Percentiles rank a stretch among this genome's conserved stretches.
Evolutionary conservation across 2,113 vertebrate genomes (phyloP).

Genomic region (Cettia cetti): DNA sequence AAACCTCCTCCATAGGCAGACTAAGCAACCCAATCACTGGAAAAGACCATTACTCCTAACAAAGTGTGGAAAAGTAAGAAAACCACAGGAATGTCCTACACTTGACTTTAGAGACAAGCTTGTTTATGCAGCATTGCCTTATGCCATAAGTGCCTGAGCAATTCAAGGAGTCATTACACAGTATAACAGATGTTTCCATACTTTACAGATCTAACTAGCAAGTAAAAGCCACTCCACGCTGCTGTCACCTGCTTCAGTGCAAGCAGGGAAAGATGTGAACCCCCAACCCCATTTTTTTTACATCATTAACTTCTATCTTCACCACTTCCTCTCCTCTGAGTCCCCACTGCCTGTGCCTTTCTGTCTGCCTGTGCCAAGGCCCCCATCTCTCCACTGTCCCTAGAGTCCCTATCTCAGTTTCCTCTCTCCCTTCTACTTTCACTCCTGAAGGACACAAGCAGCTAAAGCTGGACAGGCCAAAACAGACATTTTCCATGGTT

Average conservation of each 20-base stretch:
- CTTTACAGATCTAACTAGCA: background rate
- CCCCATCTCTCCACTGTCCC: background rate
- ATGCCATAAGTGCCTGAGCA: background rate
- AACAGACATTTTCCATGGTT: background rate
- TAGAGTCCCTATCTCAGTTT: background rate
- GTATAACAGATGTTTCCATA: conserved; percentile 1
- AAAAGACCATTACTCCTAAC: background rate
- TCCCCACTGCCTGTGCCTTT: background rate
- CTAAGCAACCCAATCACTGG: background rate
- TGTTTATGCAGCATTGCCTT: background rate
- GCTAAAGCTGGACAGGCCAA: background rate
- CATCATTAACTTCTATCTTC: background rate
- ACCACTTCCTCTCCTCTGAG: background rate
- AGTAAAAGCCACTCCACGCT: background rate
- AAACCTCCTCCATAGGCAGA: background rate
- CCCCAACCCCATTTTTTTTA: background rate
- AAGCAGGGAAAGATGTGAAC: background rate
- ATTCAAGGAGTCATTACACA: background rate
- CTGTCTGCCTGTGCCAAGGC: background rate
- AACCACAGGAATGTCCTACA: background rate
- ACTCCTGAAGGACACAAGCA: background rate
- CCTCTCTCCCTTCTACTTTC: background rate
- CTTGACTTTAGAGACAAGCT: background rate
- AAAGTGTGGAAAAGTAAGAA: background rate
- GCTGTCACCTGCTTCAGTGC: background rate